These are phyloP conservation scores for Sparus aurata DNA, from an alignment of 2,797 vertebrate genomes.

Conservation along the genomic window DNA sequence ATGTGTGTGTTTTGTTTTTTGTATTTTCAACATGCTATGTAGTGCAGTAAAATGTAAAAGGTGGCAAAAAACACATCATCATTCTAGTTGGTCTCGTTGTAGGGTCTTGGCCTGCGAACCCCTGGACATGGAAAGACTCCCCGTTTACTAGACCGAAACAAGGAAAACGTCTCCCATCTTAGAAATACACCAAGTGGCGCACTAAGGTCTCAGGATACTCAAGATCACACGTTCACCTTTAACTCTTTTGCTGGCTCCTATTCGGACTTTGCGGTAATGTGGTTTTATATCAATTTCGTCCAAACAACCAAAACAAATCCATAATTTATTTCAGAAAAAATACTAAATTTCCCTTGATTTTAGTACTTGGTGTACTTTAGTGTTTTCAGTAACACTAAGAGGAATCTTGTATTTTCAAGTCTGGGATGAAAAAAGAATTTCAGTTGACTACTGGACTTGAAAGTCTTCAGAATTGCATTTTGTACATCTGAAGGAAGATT, in stretches of 20 bases:
- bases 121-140: constrained; percentile 80
- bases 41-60: constrained; percentile 10
- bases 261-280: constrained; percentile 96
- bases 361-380: too few relatives aligned
- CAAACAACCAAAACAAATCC: background rate
- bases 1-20: background rate
- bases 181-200: constrained; percentile 87
- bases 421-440: too few relatives aligned
- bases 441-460: background rate
- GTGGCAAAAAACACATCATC: background rate
- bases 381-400: background rate
- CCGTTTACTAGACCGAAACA: constrained; percentile 87
- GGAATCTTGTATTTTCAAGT: background rate
- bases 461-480: background rate
- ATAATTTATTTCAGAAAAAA: background rate
- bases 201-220: constrained; percentile 85
- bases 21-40: background rate
- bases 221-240: constrained; percentile 90
- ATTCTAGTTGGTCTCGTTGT: constrained; percentile 37
- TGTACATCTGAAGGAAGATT: background rate
- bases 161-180: constrained; percentile 91
- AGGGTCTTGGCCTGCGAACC: constrained; percentile 79
- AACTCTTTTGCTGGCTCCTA: constrained; percentile 94
- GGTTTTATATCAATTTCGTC: constrained; percentile 46
- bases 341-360: background rate